These are phyloP conservation scores for Meliscaeva auricollis DNA, from an alignment of 2,888 invertebrate species.

Conservation along the genomic window DNA sequence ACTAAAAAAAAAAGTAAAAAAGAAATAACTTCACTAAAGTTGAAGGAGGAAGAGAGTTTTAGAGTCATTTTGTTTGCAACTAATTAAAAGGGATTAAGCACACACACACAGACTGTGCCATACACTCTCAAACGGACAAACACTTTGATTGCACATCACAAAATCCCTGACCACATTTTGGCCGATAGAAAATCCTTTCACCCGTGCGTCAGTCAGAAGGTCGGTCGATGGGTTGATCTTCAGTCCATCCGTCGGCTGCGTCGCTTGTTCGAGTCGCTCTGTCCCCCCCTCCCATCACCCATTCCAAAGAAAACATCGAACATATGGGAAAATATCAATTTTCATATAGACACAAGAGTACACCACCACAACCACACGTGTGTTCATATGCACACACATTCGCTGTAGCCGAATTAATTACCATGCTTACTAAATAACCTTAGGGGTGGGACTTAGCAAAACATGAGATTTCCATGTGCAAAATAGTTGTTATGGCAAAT, in stretches of 20 bases:
- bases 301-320: slow-evolving; percentile 1
- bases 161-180: slow-evolving; percentile 68
- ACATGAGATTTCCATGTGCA: slow-evolving; percentile 76
- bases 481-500: slow-evolving; percentile 76
- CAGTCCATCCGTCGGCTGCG: neutral
- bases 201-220: neutral
- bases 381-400: slow-evolving; percentile 26
- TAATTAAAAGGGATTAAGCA: slow-evolving; percentile 70
- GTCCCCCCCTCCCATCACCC: neutral
- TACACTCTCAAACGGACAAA: neutral
- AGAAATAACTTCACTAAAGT: slow-evolving; percentile 5
- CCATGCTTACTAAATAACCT: slow-evolving; percentile 71
- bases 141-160: slow-evolving; percentile 39
- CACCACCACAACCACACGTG: slow-evolving; percentile 5
- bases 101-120: slow-evolving; percentile 20
- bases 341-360: slow-evolving; percentile 47
- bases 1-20: too few species aligned
- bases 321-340: slow-evolving; percentile 76
- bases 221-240: neutral
- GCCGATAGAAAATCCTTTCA: slow-evolving; percentile 51
- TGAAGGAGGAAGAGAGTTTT: slow-evolving; percentile 35
- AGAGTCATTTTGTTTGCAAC: slow-evolving; percentile 73
- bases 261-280: too few species aligned
- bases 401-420: slow-evolving; percentile 70
- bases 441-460: slow-evolving; percentile 68